These are phyloP conservation scores for Parapristionchus giblindavisi DNA, from an alignment of 2,888 invertebrate species.

Conservation along the genomic window DNA sequence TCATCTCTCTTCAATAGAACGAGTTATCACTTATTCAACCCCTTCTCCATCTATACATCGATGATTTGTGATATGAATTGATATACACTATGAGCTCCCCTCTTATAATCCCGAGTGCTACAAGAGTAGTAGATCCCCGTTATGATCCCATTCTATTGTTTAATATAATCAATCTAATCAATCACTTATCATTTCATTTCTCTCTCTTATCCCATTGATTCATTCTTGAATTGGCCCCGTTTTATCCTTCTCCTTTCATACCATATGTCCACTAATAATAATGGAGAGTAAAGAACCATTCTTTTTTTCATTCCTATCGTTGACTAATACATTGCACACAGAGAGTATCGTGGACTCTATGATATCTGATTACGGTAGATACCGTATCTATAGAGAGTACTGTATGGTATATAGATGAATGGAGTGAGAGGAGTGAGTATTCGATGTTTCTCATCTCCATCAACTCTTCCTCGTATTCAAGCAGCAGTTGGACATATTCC, in stretches of 20 bases:
- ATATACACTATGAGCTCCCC: slow-evolving; percentile 11
- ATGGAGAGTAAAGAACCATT: slow-evolving; percentile 20
- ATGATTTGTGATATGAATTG: slow-evolving; percentile 18
- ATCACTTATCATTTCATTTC: background rate
- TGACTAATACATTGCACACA: too few relatives aligned
- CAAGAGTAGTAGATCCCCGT: too few relatives aligned
- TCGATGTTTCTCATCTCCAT: background rate
- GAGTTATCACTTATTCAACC: slow-evolving; percentile 13
- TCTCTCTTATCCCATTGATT: background rate
- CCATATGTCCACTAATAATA: slow-evolving; percentile 32
- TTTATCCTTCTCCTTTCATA: slow-evolving; percentile 18
- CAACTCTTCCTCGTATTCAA: slow-evolving; percentile 30
- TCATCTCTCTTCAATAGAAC: too few relatives aligned
- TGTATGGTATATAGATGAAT: background rate
- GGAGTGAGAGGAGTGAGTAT: background rate
- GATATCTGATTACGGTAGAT: too few relatives aligned
- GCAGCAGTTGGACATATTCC: slow-evolving; percentile 65
- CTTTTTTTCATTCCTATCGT: too few relatives aligned
- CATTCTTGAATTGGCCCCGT: too few relatives aligned
- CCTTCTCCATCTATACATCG: slow-evolving; percentile 6
- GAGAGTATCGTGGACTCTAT: too few relatives aligned
- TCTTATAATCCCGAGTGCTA: slow-evolving; percentile 28
- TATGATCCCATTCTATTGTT: too few relatives aligned
- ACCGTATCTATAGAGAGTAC: slow-evolving; percentile 3
- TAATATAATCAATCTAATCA: slow-evolving; percentile 8